Base-by-base conservation (phyloP, 2,797 vertebrate species). In the Enoplosus armatus region DNA sequence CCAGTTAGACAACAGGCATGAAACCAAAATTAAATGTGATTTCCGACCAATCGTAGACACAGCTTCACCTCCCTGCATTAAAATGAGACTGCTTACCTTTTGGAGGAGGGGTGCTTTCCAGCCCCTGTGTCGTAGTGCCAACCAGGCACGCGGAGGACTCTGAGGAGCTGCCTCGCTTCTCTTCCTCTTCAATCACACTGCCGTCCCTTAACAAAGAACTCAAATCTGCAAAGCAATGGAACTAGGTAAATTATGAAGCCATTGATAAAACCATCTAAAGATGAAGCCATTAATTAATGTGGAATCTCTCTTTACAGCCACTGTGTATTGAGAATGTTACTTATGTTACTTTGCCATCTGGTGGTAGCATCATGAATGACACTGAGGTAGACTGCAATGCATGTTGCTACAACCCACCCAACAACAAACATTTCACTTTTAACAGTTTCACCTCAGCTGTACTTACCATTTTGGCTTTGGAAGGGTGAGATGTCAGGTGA, bases 101-200 rank as follows among this genome's bases (percentile, higher is more conserved):
- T 86, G 94, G 92, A 76, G 91, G 29, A 33, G 89, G 6, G 3
- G 83, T 56, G 81, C 69, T 89, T 12, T 97, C 97, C 0, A 75
- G 43, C 41, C 89, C 92, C 55, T 93, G 94, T 24, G 98, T 99
- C 11, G 98, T 99, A 0, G 97, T 99, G 85, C 97, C 98, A 1
- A 98, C 98, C 41, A 92, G 72, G 20, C 98, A 99, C 14, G 95
- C 87, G 1, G 97, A 99, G 0, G 98, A 98, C 20, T 90, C 94
- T 0, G 97, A 97, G 0, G 97, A 98, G 77, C 83, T 94, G 31
- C 95, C 95, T 48, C 85, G 96, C 81, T 92, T 96, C 86, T 95
- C 89, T 26, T 72, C 93, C 55, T 95, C 87, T 29, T 96, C 96
- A 74, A 93, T 95, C 66, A 96, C 86, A 3, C 95, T 95, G 29